Base-by-base conservation (phyloP, 2,797 vertebrate species). In the Microhierax caerulescens region DNA sequence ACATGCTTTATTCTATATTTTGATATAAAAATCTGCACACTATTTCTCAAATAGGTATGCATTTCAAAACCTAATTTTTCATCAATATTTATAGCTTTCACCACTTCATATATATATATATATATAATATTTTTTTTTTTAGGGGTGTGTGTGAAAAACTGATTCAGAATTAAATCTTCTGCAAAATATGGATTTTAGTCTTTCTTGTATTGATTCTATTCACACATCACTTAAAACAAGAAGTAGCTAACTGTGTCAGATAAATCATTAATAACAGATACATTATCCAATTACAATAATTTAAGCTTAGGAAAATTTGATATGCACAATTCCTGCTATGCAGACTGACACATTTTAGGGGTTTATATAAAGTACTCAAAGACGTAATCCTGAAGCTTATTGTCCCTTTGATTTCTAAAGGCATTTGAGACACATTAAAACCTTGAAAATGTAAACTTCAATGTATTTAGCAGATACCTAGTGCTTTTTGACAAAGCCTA, bases 251-350 rank as follows among this genome's bases (percentile, higher is more conserved):
- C 8, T 74, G 39, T 30, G 19, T 28, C 43, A 47, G 19, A 51
- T 24, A 80, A 68, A 53, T 48, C 21, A 30, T 30, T 67, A 79
- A 21, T 7, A 80, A 23, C 18, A 48, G 18, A 69, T 32, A 37
- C 5, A 43, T 28, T 34, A 10, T 32, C 32, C 23, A 65, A 25
- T 10, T 61, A 22, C 7, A 75, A 11, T 78, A 47, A 39, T 11
- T 70, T 30, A 54, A 54, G 36, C 30, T 80, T 39, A 79, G 51
- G 27, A 78, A 50, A 78, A 68, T 47, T 8, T 48, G 15, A 50
- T 30, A 37, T 0, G 4, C 11, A 30, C 9, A 30, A 53, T 21
- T 57, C 16, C 13, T 28, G 2, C 28, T 14, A 2, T 25, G 34
- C 24, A 36, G n/a, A 48, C 7, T 23, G 53, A 45, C 37, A 72